Evolutionary conservation across 2,888 invertebrate species (phyloP), one percentile per base, ranked within the genome.

Genomic region (Anagyrus pseudococci): DNA sequence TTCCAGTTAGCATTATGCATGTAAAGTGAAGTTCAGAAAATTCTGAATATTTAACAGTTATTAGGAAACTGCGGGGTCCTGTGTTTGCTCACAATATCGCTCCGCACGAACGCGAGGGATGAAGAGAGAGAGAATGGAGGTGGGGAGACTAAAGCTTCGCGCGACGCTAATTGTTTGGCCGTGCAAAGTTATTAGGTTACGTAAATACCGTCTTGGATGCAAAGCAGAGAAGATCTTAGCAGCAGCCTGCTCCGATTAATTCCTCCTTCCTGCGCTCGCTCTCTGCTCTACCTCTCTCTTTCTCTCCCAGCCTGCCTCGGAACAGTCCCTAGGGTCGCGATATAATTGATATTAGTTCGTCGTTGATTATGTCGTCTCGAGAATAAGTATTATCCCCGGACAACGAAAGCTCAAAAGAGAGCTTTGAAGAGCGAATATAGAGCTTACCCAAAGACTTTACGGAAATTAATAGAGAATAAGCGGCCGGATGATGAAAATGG

Each of bases 41-140:
- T 37, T 54, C 20, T 64, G 60, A 52, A 64, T 64, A 64, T 64
- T 64, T 60, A 64, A 53, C 53, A 60, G 56, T 60, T 59, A 49
- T 63, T 54, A 58, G 58, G 57, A 58, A 44, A 54, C 46, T 3
- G 33, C 29, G 19, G 48, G 22, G 8, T 22, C 17, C 20, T 7
- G 43, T 46, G 55, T 58, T 58, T 55, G 55, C 46, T 50, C 58
- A 43, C 58, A 63, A 58, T 48, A 47, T 52, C 50, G 17, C 20
- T 22, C 8, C n/a, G n/a, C n/a, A n/a, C n/a, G n/a, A n/a, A n/a
- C n/a, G n/a, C n/a, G n/a, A n/a, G n/a, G 43, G 23, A 20, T 17
- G 26, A 29, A 10, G 29, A 29, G 29, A 4, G 10, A 10, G 29
- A 29, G 29, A 4, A 4, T 10, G 29, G 29, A 29, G 10, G 4